phyloP scores from a whole-genome alignment of 2,888 invertebrate genomes.

The Sussaba pulchella region DNA sequence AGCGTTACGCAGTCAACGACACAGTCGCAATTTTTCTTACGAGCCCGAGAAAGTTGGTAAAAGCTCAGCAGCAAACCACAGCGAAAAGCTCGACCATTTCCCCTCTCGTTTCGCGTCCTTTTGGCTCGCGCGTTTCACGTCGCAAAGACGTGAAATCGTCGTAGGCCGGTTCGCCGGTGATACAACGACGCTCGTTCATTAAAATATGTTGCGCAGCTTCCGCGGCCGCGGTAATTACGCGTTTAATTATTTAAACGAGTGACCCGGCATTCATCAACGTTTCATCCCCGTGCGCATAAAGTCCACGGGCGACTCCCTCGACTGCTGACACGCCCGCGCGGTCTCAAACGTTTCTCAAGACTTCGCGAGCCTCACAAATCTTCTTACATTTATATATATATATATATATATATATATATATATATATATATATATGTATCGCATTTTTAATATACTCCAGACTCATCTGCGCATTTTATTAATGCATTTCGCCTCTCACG shows the following conservation, averaged over 20 bases:
- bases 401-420: slow-evolving; percentile 35
- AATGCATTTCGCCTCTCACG: slow-evolving; percentile 49
- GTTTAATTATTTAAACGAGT: slow-evolving; percentile 82
- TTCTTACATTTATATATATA: slow-evolving; percentile 40
- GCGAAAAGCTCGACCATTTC: slow-evolving; percentile 24
- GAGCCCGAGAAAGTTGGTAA: slow-evolving; percentile 20
- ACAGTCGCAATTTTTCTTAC: slow-evolving; percentile 27
- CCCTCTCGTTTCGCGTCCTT: not conserved
- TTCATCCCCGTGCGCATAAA: slow-evolving; percentile 60
- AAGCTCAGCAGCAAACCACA: not conserved
- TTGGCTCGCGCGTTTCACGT: not conserved
- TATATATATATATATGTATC: too few relatives aligned
- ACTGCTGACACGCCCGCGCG: slow-evolving; percentile 42
- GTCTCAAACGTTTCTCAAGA: slow-evolving; percentile 25
- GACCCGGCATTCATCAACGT: slow-evolving; percentile 78
- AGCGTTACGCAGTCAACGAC: slow-evolving; percentile 17
- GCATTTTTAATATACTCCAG: slow-evolving; percentile 40
- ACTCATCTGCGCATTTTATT: slow-evolving; percentile 61
- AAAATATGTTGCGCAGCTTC: slow-evolving; percentile 75
- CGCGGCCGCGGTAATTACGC: slow-evolving; percentile 78
- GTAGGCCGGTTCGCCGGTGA: slow-evolving; percentile 8
- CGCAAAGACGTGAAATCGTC: slow-evolving; percentile 21
- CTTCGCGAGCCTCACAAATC: slow-evolving; percentile 46
- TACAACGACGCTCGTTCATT: slow-evolving; percentile 75
- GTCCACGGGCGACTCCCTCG: slow-evolving; percentile 39